A percentile compares a stretch with the other conserved stretches of the same genome.
These are phyloP conservation scores for Scrobipalpa atriplicella DNA, from an alignment of 2,888 invertebrate species.

Conservation along the genomic window DNA sequence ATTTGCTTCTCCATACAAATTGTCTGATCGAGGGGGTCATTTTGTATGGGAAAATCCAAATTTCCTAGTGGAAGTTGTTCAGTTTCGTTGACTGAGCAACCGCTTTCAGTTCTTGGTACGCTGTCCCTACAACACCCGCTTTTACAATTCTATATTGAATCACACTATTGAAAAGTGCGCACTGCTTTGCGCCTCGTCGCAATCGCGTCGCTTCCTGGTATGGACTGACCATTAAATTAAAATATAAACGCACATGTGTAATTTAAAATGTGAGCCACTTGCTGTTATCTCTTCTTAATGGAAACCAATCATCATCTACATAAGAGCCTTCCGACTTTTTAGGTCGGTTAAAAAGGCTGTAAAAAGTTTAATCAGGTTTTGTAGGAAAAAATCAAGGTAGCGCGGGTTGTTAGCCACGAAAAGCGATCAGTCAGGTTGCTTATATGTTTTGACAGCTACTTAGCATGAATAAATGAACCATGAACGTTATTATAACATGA, in stretches of 20 bases:
- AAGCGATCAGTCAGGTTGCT: slow-evolving; percentile 44
- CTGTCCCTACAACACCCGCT: too few species aligned
- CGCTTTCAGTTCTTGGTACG: too few species aligned
- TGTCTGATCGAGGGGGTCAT: too few species aligned
- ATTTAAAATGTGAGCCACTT: slow-evolving; percentile 12
- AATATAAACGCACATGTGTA: background rate
- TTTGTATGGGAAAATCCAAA: too few species aligned
- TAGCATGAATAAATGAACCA: slow-evolving; percentile 32
- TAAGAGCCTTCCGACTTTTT: slow-evolving; percentile 32
- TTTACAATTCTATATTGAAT: too few species aligned
- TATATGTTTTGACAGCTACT: slow-evolving; percentile 52
- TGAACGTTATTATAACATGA: background rate
- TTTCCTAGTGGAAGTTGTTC: too few species aligned
- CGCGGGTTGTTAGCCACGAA: slow-evolving; percentile 31
- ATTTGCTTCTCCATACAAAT: too few species aligned
- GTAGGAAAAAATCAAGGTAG: slow-evolving; percentile 33
- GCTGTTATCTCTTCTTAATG: slow-evolving; percentile 30
- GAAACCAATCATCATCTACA: slow-evolving; percentile 27
- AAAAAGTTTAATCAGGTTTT: slow-evolving; percentile 37
- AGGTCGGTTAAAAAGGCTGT: slow-evolving; percentile 31
- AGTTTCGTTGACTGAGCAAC: too few species aligned
- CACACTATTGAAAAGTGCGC: too few species aligned
- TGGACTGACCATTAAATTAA: too few species aligned
- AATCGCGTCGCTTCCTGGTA: too few species aligned
- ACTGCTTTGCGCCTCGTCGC: too few species aligned